Evolutionary conservation across 2,797 vertebrate genomes (phyloP).

Genomic region (Gouania willdenowi): DNA sequence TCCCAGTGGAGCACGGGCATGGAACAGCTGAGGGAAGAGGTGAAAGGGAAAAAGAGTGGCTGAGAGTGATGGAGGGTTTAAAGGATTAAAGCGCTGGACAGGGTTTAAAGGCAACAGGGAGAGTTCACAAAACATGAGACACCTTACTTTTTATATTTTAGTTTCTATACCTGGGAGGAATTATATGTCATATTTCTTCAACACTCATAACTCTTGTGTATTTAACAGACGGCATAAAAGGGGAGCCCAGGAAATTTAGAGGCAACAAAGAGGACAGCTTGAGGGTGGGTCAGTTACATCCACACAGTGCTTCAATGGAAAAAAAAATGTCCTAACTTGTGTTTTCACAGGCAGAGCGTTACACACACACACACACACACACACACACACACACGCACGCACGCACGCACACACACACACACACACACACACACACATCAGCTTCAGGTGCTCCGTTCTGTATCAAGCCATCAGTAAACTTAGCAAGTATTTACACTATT

Average conservation of each 20-base stretch:
- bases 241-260: conserved; percentile 7
- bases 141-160: no score
- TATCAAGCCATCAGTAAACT: not conserved
- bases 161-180: not conserved
- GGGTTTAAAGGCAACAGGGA: not conserved
- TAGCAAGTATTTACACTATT: not conserved
- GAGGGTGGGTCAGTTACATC: conserved; percentile 26
- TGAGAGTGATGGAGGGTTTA: conserved; percentile 24
- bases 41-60: conserved; percentile 32
- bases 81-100: conserved; percentile 29
- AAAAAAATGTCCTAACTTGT: conserved; percentile 6
- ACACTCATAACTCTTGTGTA: not conserved
- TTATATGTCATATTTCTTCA: not conserved
- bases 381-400: conserved; percentile 10
- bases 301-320: conserved; percentile 13
- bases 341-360: conserved; percentile 1
- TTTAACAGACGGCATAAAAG: not conserved
- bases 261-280: not conserved
- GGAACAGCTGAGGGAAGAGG: conserved; percentile 75
- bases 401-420: conserved; percentile 14
- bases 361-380: conserved; percentile 8
- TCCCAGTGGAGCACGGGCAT: conserved; percentile 71
- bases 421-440: conserved; percentile 2
- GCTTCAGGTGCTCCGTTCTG: conserved; percentile 28
- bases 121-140: not conserved